Evolutionary conservation across 1,140 invertebrate genomes (phyloP), one percentile per base, ranked within the genome.

Genomic region (Diabrotica virgifera): DNA sequence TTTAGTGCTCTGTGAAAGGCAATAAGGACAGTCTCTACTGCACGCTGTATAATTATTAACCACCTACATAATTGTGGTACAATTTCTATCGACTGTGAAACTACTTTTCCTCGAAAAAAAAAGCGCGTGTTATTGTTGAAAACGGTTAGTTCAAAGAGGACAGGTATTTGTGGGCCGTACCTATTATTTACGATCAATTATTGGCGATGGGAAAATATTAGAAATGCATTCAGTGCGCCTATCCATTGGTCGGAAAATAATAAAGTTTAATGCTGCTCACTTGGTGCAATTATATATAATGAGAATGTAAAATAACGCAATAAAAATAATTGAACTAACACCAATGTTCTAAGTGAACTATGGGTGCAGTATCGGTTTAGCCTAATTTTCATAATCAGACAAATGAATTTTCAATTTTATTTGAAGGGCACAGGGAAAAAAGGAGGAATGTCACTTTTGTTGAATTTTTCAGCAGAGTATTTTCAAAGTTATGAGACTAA

Each of bases 251-350:
- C 8, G 40, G n/a, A 46, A 46, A 46, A 46, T 46, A 46, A 46
- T 46, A 46, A 46, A 46, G n/a, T 46, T 46, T 46, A 46, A 46
- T 10, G 40, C 40, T 46, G n/a, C 8, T 46, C n/a, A 46, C 40
- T 46, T 46, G n/a, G 8, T 46, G 40, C 40, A 46, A 46, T 46
- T 46, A 46, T 46, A 46, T 46, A 46, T 46, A 46, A 46, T 46
- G 40, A 46, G 40, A 46, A 46, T 46, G 40, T 46, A 46, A 46
- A 46, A 46, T n/a, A 46, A 46, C 40, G 40, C n/a, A 46, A n/a
- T 46, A 46, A 46, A 46, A 46, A 46, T 46, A 46, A 46, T 46
- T 46, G 40, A 46, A 46, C 40, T 46, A 46, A 46, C 40, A 46
- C 40, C n/a, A 46, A 10, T 8, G n/a, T 8, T 10, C 8, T 10